A percentile compares a stretch with the other conserved stretches of the same genome.
These are phyloP conservation scores for Metallyticus violacea DNA, from an alignment of 2,888 invertebrate species.

Conservation along the genomic window DNA sequence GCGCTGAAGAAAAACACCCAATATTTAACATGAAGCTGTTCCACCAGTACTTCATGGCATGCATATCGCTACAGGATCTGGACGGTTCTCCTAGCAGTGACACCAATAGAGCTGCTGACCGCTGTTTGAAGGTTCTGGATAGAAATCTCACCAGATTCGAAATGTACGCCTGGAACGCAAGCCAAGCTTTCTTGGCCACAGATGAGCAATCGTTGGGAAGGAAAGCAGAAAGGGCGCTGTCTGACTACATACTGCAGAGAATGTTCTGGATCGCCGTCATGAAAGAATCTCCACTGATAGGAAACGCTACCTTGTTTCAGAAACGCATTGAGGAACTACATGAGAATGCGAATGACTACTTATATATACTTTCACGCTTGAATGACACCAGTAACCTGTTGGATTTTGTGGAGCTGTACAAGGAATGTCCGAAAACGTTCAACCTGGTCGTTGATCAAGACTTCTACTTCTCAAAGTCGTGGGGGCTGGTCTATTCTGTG, in stretches of 20 bases:
- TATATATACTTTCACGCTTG: not conserved
- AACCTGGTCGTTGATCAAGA: not conserved
- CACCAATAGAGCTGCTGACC: not conserved
- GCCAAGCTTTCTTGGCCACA: not conserved
- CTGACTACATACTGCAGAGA: not conserved
- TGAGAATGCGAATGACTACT: not conserved
- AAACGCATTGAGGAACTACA: not conserved
- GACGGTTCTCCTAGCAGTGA: not conserved
- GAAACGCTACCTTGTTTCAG: not conserved
- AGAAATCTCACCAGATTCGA: not conserved
- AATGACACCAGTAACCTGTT: not conserved
- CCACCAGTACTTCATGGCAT: not conserved
- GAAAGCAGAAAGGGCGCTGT: not conserved
- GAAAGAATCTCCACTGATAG: not conserved
- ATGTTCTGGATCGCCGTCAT: not conserved
- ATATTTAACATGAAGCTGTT: not conserved
- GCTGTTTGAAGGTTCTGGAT: not conserved
- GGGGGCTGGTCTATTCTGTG: not conserved
- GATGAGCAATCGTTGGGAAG: not conserved
- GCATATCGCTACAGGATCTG: not conserved
- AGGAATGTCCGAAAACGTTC: not conserved
- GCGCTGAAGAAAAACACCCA: not conserved
- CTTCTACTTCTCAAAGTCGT: not conserved
- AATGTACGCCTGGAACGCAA: not conserved
- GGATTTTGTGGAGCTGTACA: not conserved